Evolutionary conservation across 2,888 invertebrate species (phyloP).

Genomic region (Phymatocera aterrima): DNA sequence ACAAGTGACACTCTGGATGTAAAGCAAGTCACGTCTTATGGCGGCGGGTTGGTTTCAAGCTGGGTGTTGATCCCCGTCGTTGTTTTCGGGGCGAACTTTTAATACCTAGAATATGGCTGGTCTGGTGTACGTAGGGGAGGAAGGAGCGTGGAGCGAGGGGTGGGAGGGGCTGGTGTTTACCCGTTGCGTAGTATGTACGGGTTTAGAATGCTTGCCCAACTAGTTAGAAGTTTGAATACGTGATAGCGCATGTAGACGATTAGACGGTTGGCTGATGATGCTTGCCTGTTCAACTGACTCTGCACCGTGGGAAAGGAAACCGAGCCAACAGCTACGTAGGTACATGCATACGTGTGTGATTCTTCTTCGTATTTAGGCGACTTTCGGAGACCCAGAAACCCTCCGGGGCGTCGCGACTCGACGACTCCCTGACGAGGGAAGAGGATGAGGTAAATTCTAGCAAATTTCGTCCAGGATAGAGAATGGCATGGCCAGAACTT

Average conservation of each 20-base stretch:
- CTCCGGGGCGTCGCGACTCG: neutral
- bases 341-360: neutral
- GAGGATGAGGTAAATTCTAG: neutral
- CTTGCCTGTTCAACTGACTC: slow-evolving; percentile 26
- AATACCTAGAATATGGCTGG: slow-evolving; percentile 55
- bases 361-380: slow-evolving; percentile 15
- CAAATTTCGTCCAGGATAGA: slow-evolving; percentile 27
- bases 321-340: neutral
- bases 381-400: slow-evolving; percentile 32
- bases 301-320: neutral
- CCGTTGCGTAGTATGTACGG: slow-evolving; percentile 51
- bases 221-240: slow-evolving; percentile 66
- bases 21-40: slow-evolving; percentile 38
- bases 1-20: slow-evolving; percentile 37
- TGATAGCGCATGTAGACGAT: slow-evolving; percentile 63
- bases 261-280: slow-evolving; percentile 58
- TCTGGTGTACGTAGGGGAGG: slow-evolving; percentile 53
- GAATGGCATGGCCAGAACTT: slow-evolving; percentile 42
- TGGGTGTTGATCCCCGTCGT: slow-evolving; percentile 44
- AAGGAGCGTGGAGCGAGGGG: no score
- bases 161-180: slow-evolving; percentile 62
- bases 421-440: neutral
- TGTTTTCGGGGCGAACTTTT: slow-evolving; percentile 62
- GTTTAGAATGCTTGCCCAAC: slow-evolving; percentile 52
- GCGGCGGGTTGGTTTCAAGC: slow-evolving; percentile 5